phyloP scores from a whole-genome alignment of 2,113 vertebrate genomes.

The Columbina picui region DNA sequence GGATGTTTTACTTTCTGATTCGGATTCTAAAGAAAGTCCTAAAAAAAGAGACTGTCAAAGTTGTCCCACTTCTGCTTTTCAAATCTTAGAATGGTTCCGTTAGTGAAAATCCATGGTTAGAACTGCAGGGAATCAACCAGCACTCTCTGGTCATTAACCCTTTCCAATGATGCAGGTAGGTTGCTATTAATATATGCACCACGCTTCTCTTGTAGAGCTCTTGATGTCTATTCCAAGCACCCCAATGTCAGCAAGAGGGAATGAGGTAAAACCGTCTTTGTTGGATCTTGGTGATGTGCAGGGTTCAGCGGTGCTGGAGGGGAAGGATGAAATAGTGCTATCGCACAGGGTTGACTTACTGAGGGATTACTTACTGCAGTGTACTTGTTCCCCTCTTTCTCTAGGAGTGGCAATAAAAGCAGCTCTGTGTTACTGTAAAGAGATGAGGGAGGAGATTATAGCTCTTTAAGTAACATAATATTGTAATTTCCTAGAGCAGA shows the following conservation, averaged over 20 bases:
- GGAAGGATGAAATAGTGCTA: neutral
- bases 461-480: neutral
- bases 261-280: neutral
- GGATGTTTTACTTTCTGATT: neutral
- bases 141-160: neutral
- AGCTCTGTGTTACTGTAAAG: neutral
- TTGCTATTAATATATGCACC: rapidly evolving
- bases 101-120: neutral
- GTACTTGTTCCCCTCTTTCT: neutral
- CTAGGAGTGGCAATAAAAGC: neutral
- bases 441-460: neutral
- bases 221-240: rapidly evolving
- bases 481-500: neutral
- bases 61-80: neutral
- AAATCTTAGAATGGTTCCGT: neutral
- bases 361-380: neutral
- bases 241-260: neutral
- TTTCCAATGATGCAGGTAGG: neutral
- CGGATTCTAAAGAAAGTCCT: neutral
- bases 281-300: no score
- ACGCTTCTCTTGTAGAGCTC: neutral
- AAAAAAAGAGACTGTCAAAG: neutral
- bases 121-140: neutral
- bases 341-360: neutral
- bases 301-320: neutral